phyloP scores from a whole-genome alignment of 2,888 invertebrate species.

The Ornithoptera alexandrae region DNA sequence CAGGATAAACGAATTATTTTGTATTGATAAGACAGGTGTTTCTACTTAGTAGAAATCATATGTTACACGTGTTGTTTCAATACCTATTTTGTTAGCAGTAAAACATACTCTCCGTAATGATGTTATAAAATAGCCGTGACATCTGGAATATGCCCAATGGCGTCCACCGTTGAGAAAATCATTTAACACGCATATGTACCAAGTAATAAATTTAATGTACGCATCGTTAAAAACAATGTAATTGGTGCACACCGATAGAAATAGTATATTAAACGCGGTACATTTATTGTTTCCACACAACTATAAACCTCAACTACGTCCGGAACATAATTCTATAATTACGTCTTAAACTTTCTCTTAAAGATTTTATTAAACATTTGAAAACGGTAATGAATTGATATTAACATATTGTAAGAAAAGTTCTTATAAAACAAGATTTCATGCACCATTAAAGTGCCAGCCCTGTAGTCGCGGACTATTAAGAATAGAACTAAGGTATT shows the following conservation, averaged over 20 bases:
- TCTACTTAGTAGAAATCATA: background rate
- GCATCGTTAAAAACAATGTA: slow-evolving; percentile 59
- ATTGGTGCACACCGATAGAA: slow-evolving; percentile 45
- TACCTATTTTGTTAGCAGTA: slow-evolving; percentile 6
- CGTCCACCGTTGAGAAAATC: slow-evolving; percentile 35
- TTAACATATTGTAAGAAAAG: too few relatives aligned
- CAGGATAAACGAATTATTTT: background rate
- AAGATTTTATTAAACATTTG: too few relatives aligned
- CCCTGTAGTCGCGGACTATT: too few relatives aligned
- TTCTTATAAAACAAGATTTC: too few relatives aligned
- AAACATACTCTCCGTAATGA: slow-evolving; percentile 13
- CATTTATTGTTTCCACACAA: slow-evolving; percentile 47
- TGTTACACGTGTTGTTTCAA: background rate
- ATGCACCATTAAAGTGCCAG: too few relatives aligned
- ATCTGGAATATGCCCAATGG: slow-evolving; percentile 27
- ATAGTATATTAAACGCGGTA: slow-evolving; percentile 45
- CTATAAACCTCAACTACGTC: slow-evolving; percentile 39
- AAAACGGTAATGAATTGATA: too few relatives aligned
- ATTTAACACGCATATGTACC: slow-evolving; percentile 31
- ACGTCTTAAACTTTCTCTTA: slow-evolving; percentile 28
- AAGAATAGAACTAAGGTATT: too few relatives aligned
- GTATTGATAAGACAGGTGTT: background rate
- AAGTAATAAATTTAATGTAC: slow-evolving; percentile 45
- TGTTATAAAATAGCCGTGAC: slow-evolving; percentile 24
- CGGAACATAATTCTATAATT: slow-evolving; percentile 41